phyloP scores from a whole-genome alignment of 2,797 vertebrate species.

The Poeciliopsis presidionis region DNA sequence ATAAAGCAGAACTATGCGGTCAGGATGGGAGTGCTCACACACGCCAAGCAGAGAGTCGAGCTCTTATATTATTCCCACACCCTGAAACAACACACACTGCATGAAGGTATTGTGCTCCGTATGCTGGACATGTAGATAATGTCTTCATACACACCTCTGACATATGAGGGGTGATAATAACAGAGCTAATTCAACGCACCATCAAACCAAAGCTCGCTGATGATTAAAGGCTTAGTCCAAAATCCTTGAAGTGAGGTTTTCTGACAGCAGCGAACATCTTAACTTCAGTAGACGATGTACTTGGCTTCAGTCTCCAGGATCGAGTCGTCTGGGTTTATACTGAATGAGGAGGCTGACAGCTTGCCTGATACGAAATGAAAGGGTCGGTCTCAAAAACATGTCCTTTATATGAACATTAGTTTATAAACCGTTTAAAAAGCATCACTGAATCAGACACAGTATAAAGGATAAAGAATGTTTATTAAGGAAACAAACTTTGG shows the following conservation, averaged over 20 bases:
- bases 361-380: background rate
- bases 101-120: constrained; percentile 28
- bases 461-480: background rate
- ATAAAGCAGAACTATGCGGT: constrained; percentile 45
- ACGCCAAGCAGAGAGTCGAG: constrained; percentile 16
- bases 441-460: background rate
- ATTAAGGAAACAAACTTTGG: background rate
- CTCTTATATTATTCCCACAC: constrained; percentile 27
- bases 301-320: background rate
- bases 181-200: constrained; percentile 13
- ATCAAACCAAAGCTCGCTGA: constrained; percentile 22
- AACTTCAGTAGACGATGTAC: no score
- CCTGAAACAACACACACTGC: constrained; percentile 5
- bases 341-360: background rate
- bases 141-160: constrained; percentile 11
- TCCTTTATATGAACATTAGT: background rate
- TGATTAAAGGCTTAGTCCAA: constrained; percentile 17
- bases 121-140: constrained; percentile 25
- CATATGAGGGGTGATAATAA: constrained; percentile 12
- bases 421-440: background rate
- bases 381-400: background rate
- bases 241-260: background rate
- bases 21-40: constrained; percentile 24
- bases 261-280: background rate
- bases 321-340: background rate